Conservation (phyloP, 2,797 vertebrate genomes). For the Myotis findleyi region DNA sequence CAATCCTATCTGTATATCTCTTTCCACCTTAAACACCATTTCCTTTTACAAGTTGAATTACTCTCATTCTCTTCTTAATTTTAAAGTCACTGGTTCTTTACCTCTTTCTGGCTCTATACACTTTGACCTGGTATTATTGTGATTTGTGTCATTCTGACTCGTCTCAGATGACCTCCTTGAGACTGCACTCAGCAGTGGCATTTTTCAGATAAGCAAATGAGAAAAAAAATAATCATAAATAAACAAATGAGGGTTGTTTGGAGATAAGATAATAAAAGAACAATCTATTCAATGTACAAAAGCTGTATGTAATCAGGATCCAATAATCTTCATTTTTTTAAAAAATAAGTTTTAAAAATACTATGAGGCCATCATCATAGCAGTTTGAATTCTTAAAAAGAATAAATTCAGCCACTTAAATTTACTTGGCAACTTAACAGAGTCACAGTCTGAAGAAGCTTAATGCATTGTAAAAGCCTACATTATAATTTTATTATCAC, state of each 20-base stretch:
- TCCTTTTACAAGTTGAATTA: background rate
- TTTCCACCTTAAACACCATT: background rate
- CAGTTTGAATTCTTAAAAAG: constrained; percentile 49
- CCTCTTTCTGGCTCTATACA: background rate
- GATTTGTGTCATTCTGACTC: background rate
- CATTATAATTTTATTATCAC: constrained; percentile 69
- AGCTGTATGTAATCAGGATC: background rate
- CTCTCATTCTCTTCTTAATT: background rate
- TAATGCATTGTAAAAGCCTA: constrained; percentile 53
- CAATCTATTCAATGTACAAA: background rate
- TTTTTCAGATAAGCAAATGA: background rate
- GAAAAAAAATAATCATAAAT: background rate
- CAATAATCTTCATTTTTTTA: background rate
- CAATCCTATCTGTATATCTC: background rate
- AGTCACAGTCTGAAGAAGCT: constrained; percentile 57
- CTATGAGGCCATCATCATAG: background rate
- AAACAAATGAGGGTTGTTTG: background rate
- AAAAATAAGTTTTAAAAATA: constrained; percentile 46
- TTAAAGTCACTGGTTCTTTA: background rate
- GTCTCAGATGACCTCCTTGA: background rate
- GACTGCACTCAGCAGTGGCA: background rate
- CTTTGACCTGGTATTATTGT: background rate
- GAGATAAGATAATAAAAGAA: constrained; percentile 33
- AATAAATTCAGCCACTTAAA: constrained; percentile 30
- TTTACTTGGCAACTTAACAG: constrained; percentile 71